Conservation (phyloP, 2,797 vertebrate genomes). For the Crenichthys baileyi region DNA sequence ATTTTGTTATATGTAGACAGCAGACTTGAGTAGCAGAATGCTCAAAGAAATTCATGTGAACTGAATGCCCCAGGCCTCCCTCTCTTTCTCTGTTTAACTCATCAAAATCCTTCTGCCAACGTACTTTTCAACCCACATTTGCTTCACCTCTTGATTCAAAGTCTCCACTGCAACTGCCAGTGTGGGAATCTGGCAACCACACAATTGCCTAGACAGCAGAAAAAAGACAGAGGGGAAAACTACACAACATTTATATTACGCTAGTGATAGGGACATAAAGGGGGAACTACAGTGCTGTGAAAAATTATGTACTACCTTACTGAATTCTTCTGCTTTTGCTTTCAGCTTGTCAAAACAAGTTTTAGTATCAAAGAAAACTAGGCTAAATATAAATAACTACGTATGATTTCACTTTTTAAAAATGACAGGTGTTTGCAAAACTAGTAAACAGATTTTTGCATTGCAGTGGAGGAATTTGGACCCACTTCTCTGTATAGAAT, state of each 20-base stretch:
- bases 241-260: not conserved
- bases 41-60: conserved; percentile 17
- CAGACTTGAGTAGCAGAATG: conserved; percentile 8
- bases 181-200: conserved; percentile 29
- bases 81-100: conserved; percentile 10
- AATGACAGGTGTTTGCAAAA: not conserved
- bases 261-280: not conserved
- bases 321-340: not conserved
- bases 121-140: conserved; percentile 14
- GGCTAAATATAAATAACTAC: not conserved
- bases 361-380: not conserved
- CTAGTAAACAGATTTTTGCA: not conserved
- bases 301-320: not conserved
- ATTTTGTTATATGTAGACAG: conserved; percentile 1
- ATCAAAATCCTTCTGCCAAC: conserved; percentile 11
- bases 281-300: not conserved
- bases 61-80: not conserved
- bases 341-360: not conserved
- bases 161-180: conserved; percentile 20
- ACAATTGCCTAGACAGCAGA: not conserved
- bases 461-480: not conserved
- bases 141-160: conserved; percentile 17
- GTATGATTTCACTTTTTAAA: too few species aligned
- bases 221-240: not conserved
- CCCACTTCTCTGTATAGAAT: not conserved